Evolutionary conservation across 1,140 invertebrate genomes (phyloP).

Genomic region (Aethina tumida): DNA sequence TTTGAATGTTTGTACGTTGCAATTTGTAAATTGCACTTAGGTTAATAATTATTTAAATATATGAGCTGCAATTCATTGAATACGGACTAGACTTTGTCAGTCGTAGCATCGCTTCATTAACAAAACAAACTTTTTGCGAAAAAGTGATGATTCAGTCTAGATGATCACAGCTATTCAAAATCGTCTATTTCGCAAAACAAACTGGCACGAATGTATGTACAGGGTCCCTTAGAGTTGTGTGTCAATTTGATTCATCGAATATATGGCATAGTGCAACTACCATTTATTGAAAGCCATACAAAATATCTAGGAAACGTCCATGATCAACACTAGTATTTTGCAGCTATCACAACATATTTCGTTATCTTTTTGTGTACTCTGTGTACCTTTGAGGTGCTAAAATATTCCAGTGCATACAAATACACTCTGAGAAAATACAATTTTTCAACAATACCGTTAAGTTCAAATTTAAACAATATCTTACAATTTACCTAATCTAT

Average conservation of each 20-base stretch:
- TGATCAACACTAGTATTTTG: not conserved
- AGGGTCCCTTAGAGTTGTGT: not conserved
- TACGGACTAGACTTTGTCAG: constrained; percentile 21
- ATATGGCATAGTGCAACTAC: constrained; percentile 14
- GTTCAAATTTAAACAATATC: constrained; percentile 13
- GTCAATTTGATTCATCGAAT: not conserved
- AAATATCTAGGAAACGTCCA: not conserved
- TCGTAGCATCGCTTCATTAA: no score
- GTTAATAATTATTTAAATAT: constrained; percentile 14
- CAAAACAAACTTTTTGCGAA: no score
- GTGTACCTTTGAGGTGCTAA: not conserved
- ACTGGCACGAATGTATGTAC: constrained; percentile 13
- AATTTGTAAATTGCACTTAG: constrained; percentile 22
- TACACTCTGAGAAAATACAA: constrained; percentile 11
- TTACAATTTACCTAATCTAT: constrained; percentile 19
- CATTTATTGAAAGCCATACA: constrained; percentile 4
- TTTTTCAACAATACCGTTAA: constrained; percentile 1
- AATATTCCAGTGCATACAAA: constrained; percentile 5
- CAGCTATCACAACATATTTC: not conserved
- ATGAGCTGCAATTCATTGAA: constrained; percentile 21
- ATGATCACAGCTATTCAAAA: constrained; percentile 31
- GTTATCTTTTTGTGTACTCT: not conserved
- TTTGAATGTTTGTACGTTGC: no score
- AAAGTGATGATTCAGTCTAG: constrained; percentile 25
- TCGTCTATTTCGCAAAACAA: constrained; percentile 14